These are phyloP conservation scores for Clarias macrocephalus DNA, from an alignment of 2,113 vertebrate genomes.

Conservation along the genomic window DNA sequence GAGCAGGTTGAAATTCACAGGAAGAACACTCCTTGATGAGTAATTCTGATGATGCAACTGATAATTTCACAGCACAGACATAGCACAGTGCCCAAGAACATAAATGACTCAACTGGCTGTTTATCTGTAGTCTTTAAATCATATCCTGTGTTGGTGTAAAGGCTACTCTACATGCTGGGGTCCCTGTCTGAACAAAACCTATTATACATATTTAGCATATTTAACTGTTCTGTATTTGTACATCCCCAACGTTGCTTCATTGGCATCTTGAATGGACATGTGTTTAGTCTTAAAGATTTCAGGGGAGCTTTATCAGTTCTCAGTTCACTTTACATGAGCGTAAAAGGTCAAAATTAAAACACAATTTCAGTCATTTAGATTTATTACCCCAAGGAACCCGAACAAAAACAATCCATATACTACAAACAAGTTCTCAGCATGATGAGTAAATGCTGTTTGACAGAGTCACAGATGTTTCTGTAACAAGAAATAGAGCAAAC, in stretches of 20 bases:
- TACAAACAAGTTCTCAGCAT: neutral
- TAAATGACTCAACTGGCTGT: neutral
- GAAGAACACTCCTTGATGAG: neutral
- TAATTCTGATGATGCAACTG: neutral
- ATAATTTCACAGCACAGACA: neutral
- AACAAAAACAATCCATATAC: neutral
- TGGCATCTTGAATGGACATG: neutral
- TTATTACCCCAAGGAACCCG: neutral
- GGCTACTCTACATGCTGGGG: neutral
- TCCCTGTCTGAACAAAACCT: neutral
- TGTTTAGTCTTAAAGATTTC: neutral
- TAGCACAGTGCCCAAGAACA: neutral
- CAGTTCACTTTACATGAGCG: neutral
- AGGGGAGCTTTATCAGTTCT: neutral
- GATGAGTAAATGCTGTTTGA: neutral
- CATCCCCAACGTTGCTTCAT: neutral
- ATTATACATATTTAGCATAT: neutral
- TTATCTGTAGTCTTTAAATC: neutral
- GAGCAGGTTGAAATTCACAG: neutral
- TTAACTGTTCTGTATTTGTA: neutral
- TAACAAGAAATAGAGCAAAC: neutral
- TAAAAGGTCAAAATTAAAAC: neutral
- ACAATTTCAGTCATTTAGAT: neutral
- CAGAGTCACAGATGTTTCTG: neutral
- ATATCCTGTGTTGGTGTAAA: neutral